These are phyloP conservation scores for Isaurus tuberculatus DNA, from an alignment of 92 coral and sea anemone species.

Conservation along the genomic window DNA sequence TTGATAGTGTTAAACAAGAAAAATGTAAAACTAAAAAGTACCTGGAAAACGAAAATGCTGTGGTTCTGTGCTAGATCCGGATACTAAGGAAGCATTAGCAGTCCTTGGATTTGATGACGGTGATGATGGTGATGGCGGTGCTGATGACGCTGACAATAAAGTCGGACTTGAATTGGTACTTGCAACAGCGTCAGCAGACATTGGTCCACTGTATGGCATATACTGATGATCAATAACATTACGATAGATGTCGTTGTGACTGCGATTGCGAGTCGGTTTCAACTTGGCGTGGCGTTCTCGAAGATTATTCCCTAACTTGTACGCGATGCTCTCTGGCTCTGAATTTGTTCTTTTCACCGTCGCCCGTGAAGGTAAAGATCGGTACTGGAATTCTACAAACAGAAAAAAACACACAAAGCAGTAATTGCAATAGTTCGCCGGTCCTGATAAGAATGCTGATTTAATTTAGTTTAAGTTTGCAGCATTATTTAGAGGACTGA, in stretches of 20 bases:
- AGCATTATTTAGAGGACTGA: background rate
- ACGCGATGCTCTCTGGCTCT: conserved; percentile 88
- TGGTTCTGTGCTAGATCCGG: conserved; percentile 11
- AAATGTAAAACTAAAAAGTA: background rate
- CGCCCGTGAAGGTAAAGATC: conserved; percentile 82
- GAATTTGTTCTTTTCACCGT: conserved; percentile 88
- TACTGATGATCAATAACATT: conserved; percentile 68
- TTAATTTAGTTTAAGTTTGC: background rate
- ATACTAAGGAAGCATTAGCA: conserved; percentile 33
- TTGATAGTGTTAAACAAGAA: background rate
- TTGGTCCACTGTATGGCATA: conserved; percentile 39
- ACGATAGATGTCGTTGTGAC: conserved; percentile 83
- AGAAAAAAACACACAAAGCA: background rate
- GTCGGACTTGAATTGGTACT: conserved; percentile 79
- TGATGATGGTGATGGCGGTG: conserved; percentile 88
- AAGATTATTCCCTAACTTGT: conserved; percentile 68
- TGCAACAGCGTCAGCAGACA: conserved; percentile 42
- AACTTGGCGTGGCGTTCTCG: conserved; percentile 55
- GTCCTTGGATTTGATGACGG: conserved; percentile 76
- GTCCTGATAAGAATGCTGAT: background rate
- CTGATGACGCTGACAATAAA: conserved; percentile 89
- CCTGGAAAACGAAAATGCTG: conserved; percentile 47
- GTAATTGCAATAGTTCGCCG: background rate
- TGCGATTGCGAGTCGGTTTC: conserved; percentile 81
- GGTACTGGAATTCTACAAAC: conserved; percentile 73